A percentile compares a stretch with the other conserved stretches of the same genome.
Evolutionary conservation across 2,888 invertebrate species (phyloP).

Genomic region (Tenthredo scrophulariae): DNA sequence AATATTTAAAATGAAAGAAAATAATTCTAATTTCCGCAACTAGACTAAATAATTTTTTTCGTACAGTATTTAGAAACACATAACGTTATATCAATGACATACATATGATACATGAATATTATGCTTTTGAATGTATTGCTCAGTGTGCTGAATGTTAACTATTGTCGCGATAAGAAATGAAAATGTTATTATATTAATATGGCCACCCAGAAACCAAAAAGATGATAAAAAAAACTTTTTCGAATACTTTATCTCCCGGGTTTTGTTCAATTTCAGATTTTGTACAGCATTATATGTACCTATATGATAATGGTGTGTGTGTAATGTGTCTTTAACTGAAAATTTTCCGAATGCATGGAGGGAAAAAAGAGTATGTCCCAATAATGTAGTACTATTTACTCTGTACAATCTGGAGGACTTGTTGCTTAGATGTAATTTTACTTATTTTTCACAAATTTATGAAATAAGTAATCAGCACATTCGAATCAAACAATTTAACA

Average conservation of each 20-base stretch:
- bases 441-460: neutral
- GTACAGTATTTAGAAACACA: constrained; percentile 18
- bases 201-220: neutral
- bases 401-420: constrained; percentile 9
- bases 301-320: neutral
- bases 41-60: neutral
- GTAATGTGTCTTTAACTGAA: constrained; percentile 8
- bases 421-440: neutral
- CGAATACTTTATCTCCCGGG: neutral
- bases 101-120: neutral
- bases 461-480: neutral
- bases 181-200: neutral
- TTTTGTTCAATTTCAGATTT: neutral
- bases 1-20: neutral
- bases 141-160: constrained; percentile 30
- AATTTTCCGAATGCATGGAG: neutral
- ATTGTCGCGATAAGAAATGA: neutral
- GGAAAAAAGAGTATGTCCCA: neutral
- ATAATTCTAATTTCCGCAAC: neutral
- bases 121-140: constrained; percentile 42
- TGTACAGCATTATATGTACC: neutral
- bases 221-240: neutral
- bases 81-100: neutral
- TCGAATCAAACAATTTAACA: neutral
- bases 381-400: constrained; percentile 11